A percentile compares a stretch with the other conserved stretches of the same genome.
Conservation (phyloP, 2,113 vertebrate genomes). For the Platanista minor region DNA sequence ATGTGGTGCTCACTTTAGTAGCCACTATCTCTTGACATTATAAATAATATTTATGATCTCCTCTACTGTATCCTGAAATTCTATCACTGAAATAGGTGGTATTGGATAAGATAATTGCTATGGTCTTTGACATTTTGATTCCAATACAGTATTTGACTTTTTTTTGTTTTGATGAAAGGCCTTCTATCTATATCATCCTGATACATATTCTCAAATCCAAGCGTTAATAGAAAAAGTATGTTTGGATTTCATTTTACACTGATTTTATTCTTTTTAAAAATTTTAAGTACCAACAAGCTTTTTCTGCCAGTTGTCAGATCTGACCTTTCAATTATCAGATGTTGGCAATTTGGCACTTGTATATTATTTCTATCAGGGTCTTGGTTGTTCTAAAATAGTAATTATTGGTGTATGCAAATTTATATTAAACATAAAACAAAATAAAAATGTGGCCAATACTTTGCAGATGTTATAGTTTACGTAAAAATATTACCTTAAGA, state of each 20-base stretch:
- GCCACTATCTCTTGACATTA: background rate
- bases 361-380: background rate
- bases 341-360: background rate
- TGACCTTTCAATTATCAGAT: background rate
- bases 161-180: background rate
- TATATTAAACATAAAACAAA: background rate
- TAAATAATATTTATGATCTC: constrained; percentile 22
- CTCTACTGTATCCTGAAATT: constrained; percentile 16
- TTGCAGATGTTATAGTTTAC: background rate
- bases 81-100: background rate
- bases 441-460: background rate
- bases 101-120: background rate
- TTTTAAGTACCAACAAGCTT: background rate
- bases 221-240: background rate
- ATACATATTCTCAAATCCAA: background rate
- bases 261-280: background rate
- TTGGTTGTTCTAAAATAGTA: constrained; percentile 15
- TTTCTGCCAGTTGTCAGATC: background rate
- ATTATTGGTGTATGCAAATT: background rate
- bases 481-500: background rate
- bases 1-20: constrained; percentile 27
- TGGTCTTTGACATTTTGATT: constrained; percentile 27
- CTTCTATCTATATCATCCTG: constrained; percentile 67
- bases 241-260: background rate
- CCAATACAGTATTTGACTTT: background rate